These are phyloP conservation scores for Synergus gifuensis DNA, from an alignment of 2,888 invertebrate species.

Conservation along the genomic window DNA sequence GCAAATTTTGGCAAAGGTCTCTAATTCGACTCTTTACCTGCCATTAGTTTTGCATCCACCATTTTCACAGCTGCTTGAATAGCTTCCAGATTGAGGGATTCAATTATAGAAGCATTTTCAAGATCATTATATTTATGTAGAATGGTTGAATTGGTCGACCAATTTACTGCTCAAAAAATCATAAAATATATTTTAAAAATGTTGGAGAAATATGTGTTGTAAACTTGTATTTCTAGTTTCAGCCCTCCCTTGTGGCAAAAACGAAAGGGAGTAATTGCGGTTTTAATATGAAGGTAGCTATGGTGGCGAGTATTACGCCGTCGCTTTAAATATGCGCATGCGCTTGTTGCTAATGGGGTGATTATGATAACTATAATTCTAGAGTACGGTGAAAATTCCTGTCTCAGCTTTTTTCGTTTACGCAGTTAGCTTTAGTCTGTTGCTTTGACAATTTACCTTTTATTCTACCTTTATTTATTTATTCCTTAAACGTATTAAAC, in stretches of 20 bases:
- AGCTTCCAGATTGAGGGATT: neutral
- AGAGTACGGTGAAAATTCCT: conserved; percentile 14
- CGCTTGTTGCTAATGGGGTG: conserved; percentile 58
- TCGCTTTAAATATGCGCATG: conserved; percentile 9
- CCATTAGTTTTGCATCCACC: conserved; percentile 23
- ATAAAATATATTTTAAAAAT: neutral
- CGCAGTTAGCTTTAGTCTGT: conserved; percentile 39
- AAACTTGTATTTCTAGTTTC: conserved; percentile 37
- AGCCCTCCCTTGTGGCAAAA: conserved; percentile 19
- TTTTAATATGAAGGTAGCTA: conserved; percentile 47
- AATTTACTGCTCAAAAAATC: neutral
- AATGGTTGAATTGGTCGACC: neutral
- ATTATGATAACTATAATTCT: conserved; percentile 62
- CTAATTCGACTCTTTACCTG: conserved; percentile 34
- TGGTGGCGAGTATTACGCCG: conserved; percentile 21
- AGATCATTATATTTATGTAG: neutral
- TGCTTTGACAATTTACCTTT: conserved; percentile 42
- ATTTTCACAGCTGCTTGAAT: conserved; percentile 26
- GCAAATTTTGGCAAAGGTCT: conserved; percentile 25
- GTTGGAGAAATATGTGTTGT: conserved; percentile 1
- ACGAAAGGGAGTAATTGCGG: conserved; percentile 51
- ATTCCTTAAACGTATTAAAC: too few relatives aligned
- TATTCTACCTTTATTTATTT: conserved; percentile 12
- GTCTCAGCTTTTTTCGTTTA: conserved; percentile 38
- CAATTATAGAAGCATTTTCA: neutral